phyloP scores from a whole-genome alignment of 2,888 invertebrate species.

The Danaus chrysippus region DNA sequence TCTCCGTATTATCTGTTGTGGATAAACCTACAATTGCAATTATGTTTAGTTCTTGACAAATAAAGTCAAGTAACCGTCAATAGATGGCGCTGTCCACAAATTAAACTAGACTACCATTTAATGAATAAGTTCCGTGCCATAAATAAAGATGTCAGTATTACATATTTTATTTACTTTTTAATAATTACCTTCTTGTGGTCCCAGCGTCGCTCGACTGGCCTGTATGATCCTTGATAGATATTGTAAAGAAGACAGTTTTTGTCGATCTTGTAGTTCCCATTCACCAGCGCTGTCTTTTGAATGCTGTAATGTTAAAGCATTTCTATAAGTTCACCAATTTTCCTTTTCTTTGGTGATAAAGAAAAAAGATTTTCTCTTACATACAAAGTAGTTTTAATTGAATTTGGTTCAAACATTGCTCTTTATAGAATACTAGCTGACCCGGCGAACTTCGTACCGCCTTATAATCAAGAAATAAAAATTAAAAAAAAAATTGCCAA shows the following conservation, averaged over 20 bases:
- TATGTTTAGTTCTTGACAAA: too few relatives aligned
- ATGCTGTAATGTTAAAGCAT: constrained; percentile 55
- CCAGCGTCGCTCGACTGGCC: constrained; percentile 68
- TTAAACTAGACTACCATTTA: too few relatives aligned
- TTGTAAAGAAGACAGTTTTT: constrained; percentile 90
- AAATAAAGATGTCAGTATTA: too few relatives aligned
- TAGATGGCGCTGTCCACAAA: too few relatives aligned
- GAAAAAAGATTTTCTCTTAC: neutral
- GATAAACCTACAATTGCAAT: constrained; percentile 42
- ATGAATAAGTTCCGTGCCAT: too few relatives aligned
- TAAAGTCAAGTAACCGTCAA: too few relatives aligned
- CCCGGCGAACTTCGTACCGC: too few relatives aligned
- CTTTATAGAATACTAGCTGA: too few relatives aligned
- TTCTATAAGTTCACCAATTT: neutral
- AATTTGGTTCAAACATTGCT: too few relatives aligned
- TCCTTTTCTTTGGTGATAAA: neutral
- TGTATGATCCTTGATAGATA: constrained; percentile 90
- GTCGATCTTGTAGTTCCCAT: constrained; percentile 89
- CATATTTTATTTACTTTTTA: too few relatives aligned
- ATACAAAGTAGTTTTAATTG: neutral
- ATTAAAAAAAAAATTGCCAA: too few relatives aligned
- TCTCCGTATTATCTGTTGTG: constrained; percentile 47
- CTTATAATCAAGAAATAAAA: too few relatives aligned
- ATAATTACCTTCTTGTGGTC: constrained; percentile 62
- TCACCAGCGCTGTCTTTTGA: constrained; percentile 93